Conservation (phyloP, 2,888 invertebrate species). For the Tethea ocularis region DNA sequence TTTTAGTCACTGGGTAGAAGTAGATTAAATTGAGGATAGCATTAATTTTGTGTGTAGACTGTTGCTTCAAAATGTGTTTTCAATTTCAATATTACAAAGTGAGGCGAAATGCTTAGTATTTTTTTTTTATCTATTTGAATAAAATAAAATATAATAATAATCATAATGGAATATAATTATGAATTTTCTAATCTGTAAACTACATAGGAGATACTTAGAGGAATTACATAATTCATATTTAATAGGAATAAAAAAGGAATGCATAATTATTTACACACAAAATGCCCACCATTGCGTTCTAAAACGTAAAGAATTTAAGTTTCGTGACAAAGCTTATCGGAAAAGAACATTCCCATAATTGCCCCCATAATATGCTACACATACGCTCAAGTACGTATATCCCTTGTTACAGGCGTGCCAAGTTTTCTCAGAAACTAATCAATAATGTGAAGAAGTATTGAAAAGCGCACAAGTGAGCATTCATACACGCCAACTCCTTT, state of each 20-base stretch:
- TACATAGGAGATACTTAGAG: too few relatives aligned
- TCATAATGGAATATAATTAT: not conserved
- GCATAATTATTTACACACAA: constrained; percentile 6
- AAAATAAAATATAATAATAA: too few relatives aligned
- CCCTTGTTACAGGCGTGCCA: constrained; percentile 48
- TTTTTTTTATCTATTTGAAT: too few relatives aligned
- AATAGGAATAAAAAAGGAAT: not conserved
- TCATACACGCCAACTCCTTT: constrained; percentile 56
- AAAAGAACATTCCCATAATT: constrained; percentile 32
- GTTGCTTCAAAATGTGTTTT: not conserved
- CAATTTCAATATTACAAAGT: too few relatives aligned
- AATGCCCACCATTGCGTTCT: not conserved
- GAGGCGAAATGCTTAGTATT: too few relatives aligned
- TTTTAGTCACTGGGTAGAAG: not conserved
- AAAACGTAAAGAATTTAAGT: constrained; percentile 10
- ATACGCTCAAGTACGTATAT: constrained; percentile 27
- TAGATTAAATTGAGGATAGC: not conserved
- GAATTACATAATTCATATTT: not conserved
- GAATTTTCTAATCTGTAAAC: not conserved
- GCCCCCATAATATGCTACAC: constrained; percentile 33
- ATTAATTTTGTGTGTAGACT: not conserved
- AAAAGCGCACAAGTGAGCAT: constrained; percentile 56
- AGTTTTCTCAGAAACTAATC: constrained; percentile 69
- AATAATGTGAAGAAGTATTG: constrained; percentile 68
- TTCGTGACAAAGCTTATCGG: constrained; percentile 33